phyloP scores from a whole-genome alignment of 2,888 invertebrate genomes.

The Epistrophe eligans region DNA sequence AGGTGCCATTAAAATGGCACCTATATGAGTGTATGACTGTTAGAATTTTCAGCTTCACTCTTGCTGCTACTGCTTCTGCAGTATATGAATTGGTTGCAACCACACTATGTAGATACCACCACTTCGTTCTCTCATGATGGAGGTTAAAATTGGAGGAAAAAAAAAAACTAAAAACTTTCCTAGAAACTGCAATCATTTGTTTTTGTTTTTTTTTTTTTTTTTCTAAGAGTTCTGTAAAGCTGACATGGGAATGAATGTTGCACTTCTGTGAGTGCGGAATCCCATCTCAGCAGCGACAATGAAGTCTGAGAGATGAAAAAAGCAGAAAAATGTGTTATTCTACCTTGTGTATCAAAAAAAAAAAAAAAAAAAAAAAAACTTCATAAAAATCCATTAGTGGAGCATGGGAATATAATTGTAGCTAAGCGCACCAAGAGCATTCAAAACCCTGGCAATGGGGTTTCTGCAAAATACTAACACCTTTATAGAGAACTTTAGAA shows the following conservation, averaged over 20 bases:
- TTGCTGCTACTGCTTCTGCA: constrained; percentile 1
- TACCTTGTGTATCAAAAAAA: constrained; percentile 22
- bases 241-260: constrained; percentile 66
- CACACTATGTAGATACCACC: constrained; percentile 2
- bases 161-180: constrained; percentile 53
- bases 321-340: constrained; percentile 39
- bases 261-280: constrained; percentile 51
- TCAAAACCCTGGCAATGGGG: background rate
- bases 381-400: constrained; percentile 71
- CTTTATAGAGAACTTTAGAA: background rate
- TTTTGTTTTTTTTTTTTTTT: constrained; percentile 24
- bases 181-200: constrained; percentile 28
- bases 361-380: constrained; percentile 25
- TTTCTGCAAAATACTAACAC: background rate
- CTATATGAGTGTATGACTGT: constrained; percentile 38
- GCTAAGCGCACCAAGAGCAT: background rate
- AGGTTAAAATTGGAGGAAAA: constrained; percentile 21
- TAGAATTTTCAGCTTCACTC: constrained; percentile 19
- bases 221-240: constrained; percentile 43
- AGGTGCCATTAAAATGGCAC: constrained; percentile 65
- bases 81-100: constrained; percentile 40
- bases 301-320: constrained; percentile 21
- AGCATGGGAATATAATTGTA: constrained; percentile 23
- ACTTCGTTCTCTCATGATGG: constrained; percentile 41
- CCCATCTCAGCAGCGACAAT: constrained; percentile 29